Conservation (phyloP, 2,113 vertebrate species). For the Brienomyrus brachyistius region DNA sequence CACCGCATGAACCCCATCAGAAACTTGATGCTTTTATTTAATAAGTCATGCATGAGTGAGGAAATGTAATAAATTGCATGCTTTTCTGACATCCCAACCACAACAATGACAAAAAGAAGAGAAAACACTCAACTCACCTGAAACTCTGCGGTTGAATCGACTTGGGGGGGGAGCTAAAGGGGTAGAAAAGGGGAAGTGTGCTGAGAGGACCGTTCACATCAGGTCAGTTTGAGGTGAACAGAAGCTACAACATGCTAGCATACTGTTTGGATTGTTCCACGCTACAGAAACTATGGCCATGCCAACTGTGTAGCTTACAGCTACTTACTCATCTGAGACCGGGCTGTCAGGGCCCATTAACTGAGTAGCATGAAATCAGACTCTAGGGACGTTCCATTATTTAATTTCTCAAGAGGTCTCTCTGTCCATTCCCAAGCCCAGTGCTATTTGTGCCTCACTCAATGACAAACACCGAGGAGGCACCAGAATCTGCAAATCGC, state of each 20-base stretch:
- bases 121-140: constrained; percentile 67
- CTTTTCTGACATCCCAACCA: too few relatives aligned
- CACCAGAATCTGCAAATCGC: background rate
- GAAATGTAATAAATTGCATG: background rate
- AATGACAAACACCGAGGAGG: background rate
- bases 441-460: background rate
- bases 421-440: background rate
- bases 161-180: constrained; percentile 78
- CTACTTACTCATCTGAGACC: background rate
- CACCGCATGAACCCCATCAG: background rate
- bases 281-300: background rate
- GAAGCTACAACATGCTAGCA: background rate
- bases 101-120: constrained; percentile 24
- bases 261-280: background rate
- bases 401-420: background rate
- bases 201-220: background rate
- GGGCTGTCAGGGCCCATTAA: background rate
- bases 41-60: background rate
- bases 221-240: background rate
- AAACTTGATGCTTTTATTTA: background rate
- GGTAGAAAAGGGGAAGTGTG: constrained; percentile 31
- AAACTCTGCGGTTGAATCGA: constrained; percentile 88
- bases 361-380: background rate
- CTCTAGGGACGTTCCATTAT: background rate
- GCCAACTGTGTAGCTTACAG: background rate